phyloP scores from a whole-genome alignment of 2,888 invertebrate species.

The Apamea crenata region DNA sequence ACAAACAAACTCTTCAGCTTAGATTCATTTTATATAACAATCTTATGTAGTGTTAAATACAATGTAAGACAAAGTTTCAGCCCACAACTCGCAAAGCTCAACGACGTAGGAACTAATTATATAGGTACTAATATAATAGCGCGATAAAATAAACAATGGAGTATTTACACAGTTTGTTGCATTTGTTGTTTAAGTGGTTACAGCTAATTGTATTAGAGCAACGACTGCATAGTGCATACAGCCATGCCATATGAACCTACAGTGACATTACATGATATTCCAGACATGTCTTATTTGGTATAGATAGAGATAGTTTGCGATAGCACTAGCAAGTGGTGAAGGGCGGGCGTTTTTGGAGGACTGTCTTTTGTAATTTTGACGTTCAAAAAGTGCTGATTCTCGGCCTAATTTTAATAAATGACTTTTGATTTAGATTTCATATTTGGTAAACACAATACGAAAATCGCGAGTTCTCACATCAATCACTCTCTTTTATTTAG shows the following conservation, averaged over 20 bases:
- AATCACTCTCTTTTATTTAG: background rate
- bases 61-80: slow-evolving; percentile 1
- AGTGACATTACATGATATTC: no score
- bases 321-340: no score
- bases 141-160: slow-evolving; percentile 55
- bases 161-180: slow-evolving; percentile 46
- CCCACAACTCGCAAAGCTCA: slow-evolving; percentile 3
- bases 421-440: no score
- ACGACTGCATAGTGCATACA: background rate
- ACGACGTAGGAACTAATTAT: slow-evolving; percentile 20
- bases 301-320: no score
- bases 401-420: no score
- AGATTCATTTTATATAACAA: background rate
- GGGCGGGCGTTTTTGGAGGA: no score
- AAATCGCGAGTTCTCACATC: background rate
- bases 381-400: no score
- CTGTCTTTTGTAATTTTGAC: no score
- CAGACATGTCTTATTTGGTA: background rate
- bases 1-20: background rate
- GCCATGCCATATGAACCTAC: background rate
- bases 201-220: slow-evolving; percentile 38
- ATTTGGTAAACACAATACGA: background rate
- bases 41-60: background rate
- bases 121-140: no score
- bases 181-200: slow-evolving; percentile 44